Conservation (phyloP, 2,888 invertebrate genomes). For the Nomada goodeniana region DNA sequence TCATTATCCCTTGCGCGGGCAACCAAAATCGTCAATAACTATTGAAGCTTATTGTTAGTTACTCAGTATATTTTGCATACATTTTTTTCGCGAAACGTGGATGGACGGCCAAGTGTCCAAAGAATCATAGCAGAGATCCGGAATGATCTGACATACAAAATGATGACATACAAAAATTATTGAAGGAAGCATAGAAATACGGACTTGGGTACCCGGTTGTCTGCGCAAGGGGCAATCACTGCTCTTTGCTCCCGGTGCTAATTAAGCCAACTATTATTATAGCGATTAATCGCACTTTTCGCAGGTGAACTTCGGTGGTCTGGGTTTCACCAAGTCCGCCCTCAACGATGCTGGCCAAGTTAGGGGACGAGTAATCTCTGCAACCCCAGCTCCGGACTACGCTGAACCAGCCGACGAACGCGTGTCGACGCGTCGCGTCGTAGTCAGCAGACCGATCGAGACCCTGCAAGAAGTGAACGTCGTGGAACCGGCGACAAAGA, state of each 20-base stretch:
- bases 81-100: too few species aligned
- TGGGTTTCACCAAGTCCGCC: constrained; percentile 78
- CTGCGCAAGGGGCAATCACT: not conserved
- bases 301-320: constrained; percentile 81
- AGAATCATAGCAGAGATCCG: too few species aligned
- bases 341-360: constrained; percentile 85
- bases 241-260: not conserved
- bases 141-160: too few species aligned
- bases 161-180: too few species aligned
- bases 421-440: constrained; percentile 87
- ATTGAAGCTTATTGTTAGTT: too few species aligned
- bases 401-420: constrained; percentile 85
- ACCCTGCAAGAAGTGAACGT: constrained; percentile 87
- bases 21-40: too few species aligned
- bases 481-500: constrained; percentile 87
- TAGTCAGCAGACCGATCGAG: constrained; percentile 87
- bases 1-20: too few species aligned
- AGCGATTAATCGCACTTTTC: not conserved
- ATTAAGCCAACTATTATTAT: too few species aligned
- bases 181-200: too few species aligned
- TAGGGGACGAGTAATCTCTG: constrained; percentile 86
- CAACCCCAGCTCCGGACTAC: constrained; percentile 86
- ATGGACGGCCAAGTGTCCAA: too few species aligned
- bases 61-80: too few species aligned
- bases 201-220: too few species aligned